phyloP scores from a whole-genome alignment of 2,888 invertebrate genomes.

The Pachycephus smyrnensis region DNA sequence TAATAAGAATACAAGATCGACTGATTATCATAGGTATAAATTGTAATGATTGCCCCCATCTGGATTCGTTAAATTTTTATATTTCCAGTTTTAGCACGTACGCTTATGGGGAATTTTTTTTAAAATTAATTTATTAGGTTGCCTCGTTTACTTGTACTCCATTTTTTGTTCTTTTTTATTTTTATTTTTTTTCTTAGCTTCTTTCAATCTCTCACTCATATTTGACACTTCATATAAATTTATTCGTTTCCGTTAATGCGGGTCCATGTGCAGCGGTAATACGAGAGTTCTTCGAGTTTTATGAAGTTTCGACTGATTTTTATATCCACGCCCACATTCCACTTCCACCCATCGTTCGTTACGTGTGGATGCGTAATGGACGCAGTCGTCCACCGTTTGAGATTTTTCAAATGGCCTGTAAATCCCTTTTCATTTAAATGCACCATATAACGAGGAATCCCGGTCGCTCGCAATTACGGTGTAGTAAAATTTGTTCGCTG shows the following conservation, averaged over 20 bases:
- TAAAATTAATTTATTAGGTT: background rate
- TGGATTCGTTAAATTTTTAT: background rate
- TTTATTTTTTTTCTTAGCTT: background rate
- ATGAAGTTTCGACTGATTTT: background rate
- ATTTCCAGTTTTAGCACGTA: background rate
- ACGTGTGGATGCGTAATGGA: background rate
- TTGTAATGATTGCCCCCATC: background rate
- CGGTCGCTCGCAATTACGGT: background rate
- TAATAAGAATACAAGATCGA: background rate
- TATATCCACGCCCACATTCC: background rate
- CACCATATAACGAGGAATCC: background rate
- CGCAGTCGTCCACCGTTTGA: background rate
- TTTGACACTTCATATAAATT: background rate
- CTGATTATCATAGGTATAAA: background rate
- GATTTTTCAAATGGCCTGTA: background rate
- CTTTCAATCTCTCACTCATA: background rate
- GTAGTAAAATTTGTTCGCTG: background rate
- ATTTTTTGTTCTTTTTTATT: background rate
- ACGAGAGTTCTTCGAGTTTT: background rate
- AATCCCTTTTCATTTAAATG: background rate
- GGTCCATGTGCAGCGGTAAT: background rate
- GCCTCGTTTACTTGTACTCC: background rate
- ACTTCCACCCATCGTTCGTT: background rate
- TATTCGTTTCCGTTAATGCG: background rate
- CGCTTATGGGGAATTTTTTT: background rate